Conservation (phyloP, 2,888 invertebrate species). For the Monopis laevigella region DNA sequence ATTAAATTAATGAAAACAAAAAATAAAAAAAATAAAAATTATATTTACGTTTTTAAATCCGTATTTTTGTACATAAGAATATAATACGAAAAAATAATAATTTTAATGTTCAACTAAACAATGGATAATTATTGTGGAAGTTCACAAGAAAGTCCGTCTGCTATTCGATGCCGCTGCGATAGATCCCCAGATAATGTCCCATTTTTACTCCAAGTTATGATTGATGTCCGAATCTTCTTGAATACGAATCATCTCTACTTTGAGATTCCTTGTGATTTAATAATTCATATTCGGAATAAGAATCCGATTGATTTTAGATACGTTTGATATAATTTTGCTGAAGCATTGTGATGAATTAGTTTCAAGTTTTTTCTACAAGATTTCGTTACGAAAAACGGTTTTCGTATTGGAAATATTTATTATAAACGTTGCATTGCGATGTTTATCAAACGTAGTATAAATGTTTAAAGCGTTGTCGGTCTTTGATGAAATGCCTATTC, state of each 20-base stretch:
- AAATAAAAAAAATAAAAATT: too few relatives aligned
- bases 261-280: conserved; percentile 5
- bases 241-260: conserved; percentile 49
- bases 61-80: too few relatives aligned
- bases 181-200: conserved; percentile 42
- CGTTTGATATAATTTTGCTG: conserved; percentile 33
- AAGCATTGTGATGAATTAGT: conserved; percentile 18
- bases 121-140: neutral
- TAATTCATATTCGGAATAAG: conserved; percentile 4
- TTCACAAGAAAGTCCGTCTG: neutral
- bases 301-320: conserved; percentile 26
- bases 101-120: neutral
- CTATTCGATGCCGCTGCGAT: conserved; percentile 27
- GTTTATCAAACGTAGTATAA: neutral
- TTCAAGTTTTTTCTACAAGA: neutral
- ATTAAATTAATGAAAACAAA: too few relatives aligned
- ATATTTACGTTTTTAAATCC: too few relatives aligned
- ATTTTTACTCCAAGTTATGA: conserved; percentile 43
- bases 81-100: neutral
- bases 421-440: neutral
- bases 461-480: too few relatives aligned
- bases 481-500: too few relatives aligned
- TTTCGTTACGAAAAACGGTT: neutral
- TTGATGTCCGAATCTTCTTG: conserved; percentile 49
- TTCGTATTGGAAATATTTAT: neutral